Percentiles rank a stretch among this genome's conserved stretches.
Conservation (phyloP, 2,113 vertebrate species). For the Sapajus apella region DNA sequence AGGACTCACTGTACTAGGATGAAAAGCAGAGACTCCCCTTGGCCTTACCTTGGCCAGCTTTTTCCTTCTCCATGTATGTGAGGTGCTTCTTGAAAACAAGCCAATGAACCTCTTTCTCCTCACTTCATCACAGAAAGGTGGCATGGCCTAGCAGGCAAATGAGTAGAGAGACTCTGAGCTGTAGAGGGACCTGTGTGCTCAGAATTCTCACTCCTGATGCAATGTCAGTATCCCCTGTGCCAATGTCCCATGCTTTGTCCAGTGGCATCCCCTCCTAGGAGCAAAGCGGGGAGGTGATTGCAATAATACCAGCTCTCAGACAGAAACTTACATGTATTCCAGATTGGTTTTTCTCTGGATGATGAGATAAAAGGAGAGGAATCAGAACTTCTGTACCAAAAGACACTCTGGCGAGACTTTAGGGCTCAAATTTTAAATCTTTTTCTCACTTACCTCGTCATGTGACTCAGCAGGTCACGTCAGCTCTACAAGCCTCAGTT, state of each 20-base stretch:
- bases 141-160: not conserved
- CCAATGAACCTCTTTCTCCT: accelerated
- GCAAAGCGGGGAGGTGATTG: not conserved
- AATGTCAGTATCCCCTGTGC: accelerated
- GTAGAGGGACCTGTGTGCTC: accelerated
- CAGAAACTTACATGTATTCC: accelerated
- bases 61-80: accelerated
- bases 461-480: not conserved
- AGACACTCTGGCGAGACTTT: accelerated
- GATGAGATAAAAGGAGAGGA: not conserved
- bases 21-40: not conserved
- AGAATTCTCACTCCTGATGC: accelerated
- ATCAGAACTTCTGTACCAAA: accelerated
- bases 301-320: accelerated
- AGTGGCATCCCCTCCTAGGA: accelerated
- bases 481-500: too few species aligned
- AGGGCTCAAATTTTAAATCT: not conserved
- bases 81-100: not conserved
- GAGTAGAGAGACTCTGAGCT: not conserved
- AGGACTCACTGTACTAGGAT: accelerated
- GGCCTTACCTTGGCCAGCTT: not conserved
- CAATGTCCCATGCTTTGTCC: accelerated
- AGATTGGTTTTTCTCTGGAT: too few species aligned
- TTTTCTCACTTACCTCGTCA: not conserved
- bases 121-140: not conserved